Evolutionary conservation across 1,140 invertebrate species (phyloP), one percentile per base, ranked within the genome.

Genomic region (Drosophila kikkawai): DNA sequence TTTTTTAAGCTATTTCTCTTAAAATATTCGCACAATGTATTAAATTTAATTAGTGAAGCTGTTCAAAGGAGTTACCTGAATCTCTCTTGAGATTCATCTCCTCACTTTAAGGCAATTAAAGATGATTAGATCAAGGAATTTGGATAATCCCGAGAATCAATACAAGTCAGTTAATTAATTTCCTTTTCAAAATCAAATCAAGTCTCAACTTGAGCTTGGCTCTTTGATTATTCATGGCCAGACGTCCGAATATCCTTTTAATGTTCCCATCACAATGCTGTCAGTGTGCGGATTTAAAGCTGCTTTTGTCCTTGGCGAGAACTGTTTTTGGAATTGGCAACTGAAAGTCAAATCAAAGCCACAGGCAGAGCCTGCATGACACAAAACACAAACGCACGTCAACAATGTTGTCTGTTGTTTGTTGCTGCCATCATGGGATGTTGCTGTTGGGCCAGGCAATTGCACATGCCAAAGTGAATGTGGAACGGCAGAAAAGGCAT

Each of bases 271-370:
- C 55, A 69, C 61, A 53, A 66, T 55, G 22, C 17, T 75, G 36
- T 45, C 70, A 19, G 50, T 36, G 34, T 56, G 26, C 9, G 63
- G 55, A 76, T 32, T 76, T 55, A 77, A 76, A 68, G 36, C 48
- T 36, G 47, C 13, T 26, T 73, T 51, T 37, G 53, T 60, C 42
- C 64, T 68, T 66, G 47, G 60, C 34, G 39, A 42, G 45, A 76
- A 76, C 22, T 29, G 26, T 67, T 60, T 51, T 51, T 53, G 51
- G 51, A 80, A 86, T 77, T 79, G 76, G 75, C 84, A 77, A 73
- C 61, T 74, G 58, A 78, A 87, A 88, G 84, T 84, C 80, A 80
- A 83, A 75, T 84, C 84, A 88, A 77, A 75, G 85, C 80, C 79
- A 82, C 69, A 79, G 58, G 45, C 58, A 61, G 65, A 61, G 58